phyloP scores from a whole-genome alignment of 1,140 invertebrate genomes.

The Saccostrea cuccullata region DNA sequence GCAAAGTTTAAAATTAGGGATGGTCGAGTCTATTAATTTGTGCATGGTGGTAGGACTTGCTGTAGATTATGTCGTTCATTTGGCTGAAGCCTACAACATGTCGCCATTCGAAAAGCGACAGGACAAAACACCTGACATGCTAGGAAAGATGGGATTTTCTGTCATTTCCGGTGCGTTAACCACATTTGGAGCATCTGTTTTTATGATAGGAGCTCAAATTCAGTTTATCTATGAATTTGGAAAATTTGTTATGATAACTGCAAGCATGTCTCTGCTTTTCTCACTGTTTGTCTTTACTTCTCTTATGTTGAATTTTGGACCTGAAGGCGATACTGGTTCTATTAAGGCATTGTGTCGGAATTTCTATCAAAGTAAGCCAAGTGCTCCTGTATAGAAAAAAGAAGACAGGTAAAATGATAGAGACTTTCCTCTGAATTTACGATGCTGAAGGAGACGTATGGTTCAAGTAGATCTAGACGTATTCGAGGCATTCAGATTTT shows the following conservation, averaged over 20 bases:
- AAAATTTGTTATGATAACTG: constrained; percentile 67
- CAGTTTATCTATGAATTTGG: constrained; percentile 71
- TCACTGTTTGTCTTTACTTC: constrained; percentile 63
- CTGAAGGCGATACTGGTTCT: constrained; percentile 53
- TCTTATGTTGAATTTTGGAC: constrained; percentile 63
- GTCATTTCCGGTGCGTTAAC: constrained; percentile 68
- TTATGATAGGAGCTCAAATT: constrained; percentile 68
- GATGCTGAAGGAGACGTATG: too few relatives aligned
- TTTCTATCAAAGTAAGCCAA: constrained; percentile 27
- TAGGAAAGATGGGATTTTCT: constrained; percentile 68
- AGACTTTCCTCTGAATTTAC: too few relatives aligned
- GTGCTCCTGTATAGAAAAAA: not conserved
- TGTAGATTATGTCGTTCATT: constrained; percentile 73
- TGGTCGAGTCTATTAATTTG: constrained; percentile 73
- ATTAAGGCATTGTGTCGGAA: constrained; percentile 53
- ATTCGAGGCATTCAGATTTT: too few relatives aligned
- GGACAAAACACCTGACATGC: constrained; percentile 62
- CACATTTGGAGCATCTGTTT: constrained; percentile 67
- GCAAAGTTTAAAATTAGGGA: constrained; percentile 69
- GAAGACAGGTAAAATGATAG: too few relatives aligned
- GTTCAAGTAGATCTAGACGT: too few relatives aligned
- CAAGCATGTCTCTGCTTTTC: constrained; percentile 62
- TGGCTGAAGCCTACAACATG: constrained; percentile 70
- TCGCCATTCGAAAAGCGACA: constrained; percentile 56
- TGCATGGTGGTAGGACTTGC: constrained; percentile 71